Percentiles rank a stretch among this genome's conserved stretches.
Conservation (phyloP, 2,797 vertebrate species). For the Etheostoma perlongum region DNA sequence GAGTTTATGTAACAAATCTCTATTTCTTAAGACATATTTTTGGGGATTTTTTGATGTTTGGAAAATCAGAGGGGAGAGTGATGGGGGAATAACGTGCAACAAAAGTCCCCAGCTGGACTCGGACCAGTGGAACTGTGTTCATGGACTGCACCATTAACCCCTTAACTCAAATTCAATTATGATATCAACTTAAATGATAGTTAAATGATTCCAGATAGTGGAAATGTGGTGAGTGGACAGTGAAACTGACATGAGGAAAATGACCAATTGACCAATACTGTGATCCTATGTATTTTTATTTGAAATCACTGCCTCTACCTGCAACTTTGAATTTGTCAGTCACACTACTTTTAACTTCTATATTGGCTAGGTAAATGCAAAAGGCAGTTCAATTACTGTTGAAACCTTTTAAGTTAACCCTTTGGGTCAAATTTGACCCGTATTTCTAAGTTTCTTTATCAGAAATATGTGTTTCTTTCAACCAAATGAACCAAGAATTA, state of each 20-base stretch:
- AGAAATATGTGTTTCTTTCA: no score
- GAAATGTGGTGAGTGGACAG: no score
- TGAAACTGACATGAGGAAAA: background rate
- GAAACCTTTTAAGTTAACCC: background rate
- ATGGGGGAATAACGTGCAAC: background rate
- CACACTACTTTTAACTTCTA: background rate
- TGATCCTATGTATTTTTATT: background rate
- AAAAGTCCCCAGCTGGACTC: background rate
- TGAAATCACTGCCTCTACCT: background rate
- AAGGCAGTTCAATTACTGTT: background rate
- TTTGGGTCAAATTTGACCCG: no score
- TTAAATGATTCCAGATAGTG: no score
- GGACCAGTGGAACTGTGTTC: background rate
- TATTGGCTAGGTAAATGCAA: background rate
- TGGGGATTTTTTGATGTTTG: background rate
- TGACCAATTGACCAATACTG: background rate
- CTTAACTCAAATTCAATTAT: background rate
- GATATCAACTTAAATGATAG: no score
- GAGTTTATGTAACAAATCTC: background rate
- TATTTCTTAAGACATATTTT: background rate
- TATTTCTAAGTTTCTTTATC: no score
- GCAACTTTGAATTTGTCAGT: background rate
- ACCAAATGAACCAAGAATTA: no score
- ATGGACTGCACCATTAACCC: background rate
- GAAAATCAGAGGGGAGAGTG: background rate